Conservation (phyloP, 1,140 invertebrate genomes). For the Hesperophylax magnus region DNA sequence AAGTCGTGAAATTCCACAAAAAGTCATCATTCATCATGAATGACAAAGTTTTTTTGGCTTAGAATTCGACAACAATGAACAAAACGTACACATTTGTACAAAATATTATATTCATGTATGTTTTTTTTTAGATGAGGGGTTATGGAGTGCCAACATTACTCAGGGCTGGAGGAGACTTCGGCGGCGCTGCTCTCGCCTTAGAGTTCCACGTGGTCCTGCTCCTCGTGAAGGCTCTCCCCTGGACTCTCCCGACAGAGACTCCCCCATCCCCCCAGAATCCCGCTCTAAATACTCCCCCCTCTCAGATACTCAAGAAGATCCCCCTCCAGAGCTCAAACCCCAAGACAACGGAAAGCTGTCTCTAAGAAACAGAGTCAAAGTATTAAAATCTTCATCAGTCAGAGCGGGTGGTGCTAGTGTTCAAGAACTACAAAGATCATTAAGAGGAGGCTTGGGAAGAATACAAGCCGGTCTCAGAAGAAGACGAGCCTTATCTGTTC, state of each 20-base stretch:
- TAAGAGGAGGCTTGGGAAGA: conserved; percentile 77
- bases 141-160: conserved; percentile 81
- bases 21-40: too few relatives aligned
- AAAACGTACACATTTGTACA: too few relatives aligned
- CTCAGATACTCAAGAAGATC: conserved; percentile 61
- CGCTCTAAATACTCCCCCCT: conserved; percentile 63
- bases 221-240: conserved; percentile 67
- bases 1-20: too few relatives aligned
- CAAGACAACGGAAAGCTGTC: conserved; percentile 65
- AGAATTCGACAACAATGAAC: too few relatives aligned
- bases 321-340: conserved; percentile 61
- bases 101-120: neutral
- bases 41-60: neutral
- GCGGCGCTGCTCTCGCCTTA: conserved; percentile 76
- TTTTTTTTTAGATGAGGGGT: conserved; percentile 74
- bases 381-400: conserved; percentile 74
- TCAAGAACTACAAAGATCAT: conserved; percentile 70
- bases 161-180: conserved; percentile 80
- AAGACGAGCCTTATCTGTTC: conserved; percentile 76
- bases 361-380: conserved; percentile 69
- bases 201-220: conserved; percentile 67
- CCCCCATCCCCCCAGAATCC: conserved; percentile 67
- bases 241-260: conserved; percentile 67
- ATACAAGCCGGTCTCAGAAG: conserved; percentile 77
- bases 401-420: conserved; percentile 71